These are phyloP conservation scores for Athripsodes cinereus DNA, from an alignment of 2,888 invertebrate species.

Conservation along the genomic window DNA sequence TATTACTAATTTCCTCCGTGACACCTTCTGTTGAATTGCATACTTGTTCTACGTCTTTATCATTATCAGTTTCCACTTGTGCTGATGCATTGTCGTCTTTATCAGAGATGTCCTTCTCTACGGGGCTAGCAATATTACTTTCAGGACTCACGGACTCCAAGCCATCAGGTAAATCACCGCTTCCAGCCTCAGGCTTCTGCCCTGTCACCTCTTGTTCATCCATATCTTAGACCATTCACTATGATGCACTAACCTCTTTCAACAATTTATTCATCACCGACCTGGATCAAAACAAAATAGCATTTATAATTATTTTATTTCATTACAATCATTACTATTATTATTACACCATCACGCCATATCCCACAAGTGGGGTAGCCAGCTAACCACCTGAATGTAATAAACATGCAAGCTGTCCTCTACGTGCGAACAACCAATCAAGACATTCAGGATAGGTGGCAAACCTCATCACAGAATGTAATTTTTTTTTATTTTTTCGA, in stretches of 20 bases:
- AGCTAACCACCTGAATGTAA: too few relatives aligned
- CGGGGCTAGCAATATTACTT: conserved; percentile 6
- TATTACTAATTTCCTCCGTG: neutral
- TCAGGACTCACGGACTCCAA: conserved; percentile 20
- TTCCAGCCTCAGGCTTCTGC: conserved; percentile 3
- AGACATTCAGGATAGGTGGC: too few relatives aligned
- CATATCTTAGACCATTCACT: conserved; percentile 18
- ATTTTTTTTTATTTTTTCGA: too few relatives aligned
- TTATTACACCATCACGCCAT: too few relatives aligned
- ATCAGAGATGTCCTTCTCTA: conserved; percentile 1
- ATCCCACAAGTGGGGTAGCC: too few relatives aligned
- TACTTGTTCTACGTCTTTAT: conserved; percentile 22
- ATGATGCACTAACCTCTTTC: neutral
- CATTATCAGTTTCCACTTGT: neutral
- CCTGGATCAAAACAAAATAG: conserved; percentile 11
- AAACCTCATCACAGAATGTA: too few relatives aligned
- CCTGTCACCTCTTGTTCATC: conserved; percentile 20
- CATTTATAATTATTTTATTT: too few relatives aligned
- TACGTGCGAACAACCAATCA: too few relatives aligned
- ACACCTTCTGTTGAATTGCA: neutral
- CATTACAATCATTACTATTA: too few relatives aligned
- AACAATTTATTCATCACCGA: conserved; percentile 18
- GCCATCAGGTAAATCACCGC: conserved; percentile 15
- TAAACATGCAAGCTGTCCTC: too few relatives aligned
- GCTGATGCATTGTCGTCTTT: neutral